A percentile compares a stretch with the other conserved stretches of the same genome.
Evolutionary conservation across 2,797 vertebrate species (phyloP).

Genomic region (Cirrhinus molitorella): DNA sequence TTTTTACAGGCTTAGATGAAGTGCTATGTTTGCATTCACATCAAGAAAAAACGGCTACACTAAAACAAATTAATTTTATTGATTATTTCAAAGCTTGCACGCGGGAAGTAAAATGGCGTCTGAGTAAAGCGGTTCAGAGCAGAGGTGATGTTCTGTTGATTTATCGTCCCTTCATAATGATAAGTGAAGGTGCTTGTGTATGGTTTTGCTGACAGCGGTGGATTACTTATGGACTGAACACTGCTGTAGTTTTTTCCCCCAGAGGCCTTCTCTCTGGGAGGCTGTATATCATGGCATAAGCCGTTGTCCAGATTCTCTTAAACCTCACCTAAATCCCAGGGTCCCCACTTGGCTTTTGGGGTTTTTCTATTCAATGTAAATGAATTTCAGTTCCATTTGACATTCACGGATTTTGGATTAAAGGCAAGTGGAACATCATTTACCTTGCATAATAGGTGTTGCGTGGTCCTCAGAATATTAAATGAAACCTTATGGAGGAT

Average conservation of each 20-base stretch:
- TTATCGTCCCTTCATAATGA: slow-evolving; percentile 57
- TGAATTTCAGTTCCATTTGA: not conserved
- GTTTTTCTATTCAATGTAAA: not conserved
- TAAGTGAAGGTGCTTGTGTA: slow-evolving; percentile 50
- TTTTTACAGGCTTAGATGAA: slow-evolving; percentile 39
- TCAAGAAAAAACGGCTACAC: slow-evolving; percentile 12
- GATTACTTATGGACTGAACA: slow-evolving; percentile 48
- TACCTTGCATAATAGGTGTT: not conserved
- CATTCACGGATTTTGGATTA: not conserved
- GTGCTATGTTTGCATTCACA: slow-evolving; percentile 35
- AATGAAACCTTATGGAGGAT: not conserved
- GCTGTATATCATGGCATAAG: slow-evolving; percentile 27
- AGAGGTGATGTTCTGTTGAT: slow-evolving; percentile 50
- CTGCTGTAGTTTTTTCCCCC: slow-evolving; percentile 13
- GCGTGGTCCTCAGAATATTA: not conserved
- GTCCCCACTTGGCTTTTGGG: not conserved
- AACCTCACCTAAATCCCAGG: not conserved
- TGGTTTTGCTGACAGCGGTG: slow-evolving; percentile 54
- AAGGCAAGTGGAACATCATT: not conserved
- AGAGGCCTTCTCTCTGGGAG: slow-evolving; percentile 16
- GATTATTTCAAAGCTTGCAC: slow-evolving; percentile 71
- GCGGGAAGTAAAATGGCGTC: slow-evolving; percentile 55
- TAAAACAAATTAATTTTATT: slow-evolving; percentile 63
- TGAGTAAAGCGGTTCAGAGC: slow-evolving; percentile 48
- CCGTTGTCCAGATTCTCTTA: slow-evolving; percentile 32